Evolutionary conservation across 2,113 vertebrate species (phyloP).

Genomic region (Neolamprologus ventralis): DNA sequence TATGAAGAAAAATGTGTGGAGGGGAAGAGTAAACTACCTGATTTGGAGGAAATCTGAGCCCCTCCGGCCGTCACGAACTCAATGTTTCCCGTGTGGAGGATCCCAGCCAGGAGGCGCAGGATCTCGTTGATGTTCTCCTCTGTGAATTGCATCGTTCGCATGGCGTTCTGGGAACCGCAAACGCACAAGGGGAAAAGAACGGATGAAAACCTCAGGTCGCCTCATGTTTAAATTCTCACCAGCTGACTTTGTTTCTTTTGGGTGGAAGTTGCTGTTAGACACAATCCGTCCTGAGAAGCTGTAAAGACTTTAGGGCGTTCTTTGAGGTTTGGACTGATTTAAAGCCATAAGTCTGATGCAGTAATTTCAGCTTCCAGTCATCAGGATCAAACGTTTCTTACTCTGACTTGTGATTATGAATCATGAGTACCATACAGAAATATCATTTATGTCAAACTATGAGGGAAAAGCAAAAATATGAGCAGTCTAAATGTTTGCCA

Average conservation of each 20-base stretch:
- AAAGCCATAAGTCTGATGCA: neutral
- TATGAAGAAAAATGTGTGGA: neutral
- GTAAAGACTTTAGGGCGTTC: neutral
- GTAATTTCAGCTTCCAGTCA: neutral
- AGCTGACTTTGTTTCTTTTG: neutral
- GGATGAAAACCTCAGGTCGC: neutral
- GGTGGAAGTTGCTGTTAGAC: neutral
- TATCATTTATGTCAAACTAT: neutral
- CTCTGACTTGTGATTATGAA: neutral
- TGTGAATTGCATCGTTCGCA: slow-evolving; percentile 92
- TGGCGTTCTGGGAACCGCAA: slow-evolving; percentile 73
- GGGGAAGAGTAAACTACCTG: slow-evolving; percentile 67
- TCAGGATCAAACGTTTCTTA: neutral
- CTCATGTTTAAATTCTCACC: neutral
- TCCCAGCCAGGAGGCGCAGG: slow-evolving; percentile 84
- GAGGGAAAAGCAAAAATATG: neutral
- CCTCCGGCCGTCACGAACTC: slow-evolving; percentile 95
- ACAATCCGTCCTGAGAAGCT: neutral
- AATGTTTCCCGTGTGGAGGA: slow-evolving; percentile 88
- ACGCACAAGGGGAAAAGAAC: rapidly evolving
- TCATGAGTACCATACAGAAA: neutral
- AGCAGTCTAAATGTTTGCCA: rapidly evolving
- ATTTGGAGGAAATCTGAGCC: slow-evolving; percentile 89
- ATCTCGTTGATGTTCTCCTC: slow-evolving; percentile 83
- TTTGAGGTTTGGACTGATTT: neutral